Evolutionary conservation across 2,888 invertebrate species (phyloP), one percentile per base, ranked within the genome.

Genomic region (Oscheius sp.): DNA sequence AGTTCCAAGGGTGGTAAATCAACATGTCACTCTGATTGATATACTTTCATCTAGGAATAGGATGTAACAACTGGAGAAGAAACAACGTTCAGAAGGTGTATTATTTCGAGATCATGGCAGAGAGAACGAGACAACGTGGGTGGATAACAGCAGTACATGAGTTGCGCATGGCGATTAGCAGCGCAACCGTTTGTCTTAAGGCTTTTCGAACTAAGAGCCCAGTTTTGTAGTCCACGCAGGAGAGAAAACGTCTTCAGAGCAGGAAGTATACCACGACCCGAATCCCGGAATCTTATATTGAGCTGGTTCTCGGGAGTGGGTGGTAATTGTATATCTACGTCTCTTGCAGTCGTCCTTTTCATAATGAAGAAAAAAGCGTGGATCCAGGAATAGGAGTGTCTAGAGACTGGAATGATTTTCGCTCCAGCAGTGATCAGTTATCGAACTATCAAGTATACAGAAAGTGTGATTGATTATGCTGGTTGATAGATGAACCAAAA

Each of bases 141-240:
- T 55, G 68, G 68, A 68, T 68, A 55, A 68, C 53, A 68, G 51
- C 29, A 37, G 68, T 68, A 68, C 68, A 68, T 53, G 35, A 55
- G 68, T 68, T 68, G 68, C 55, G 68, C 68, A 32, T 55, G 35
- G 68, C 53, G 68, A 68, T 68, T 68, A 68, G 42, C 55, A 68
- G 68, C 68, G 55, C n/a, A 35, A 53, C 29, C 53, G 68, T 68
- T 68, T 68, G 68, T 68, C 21, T 53, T 53, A n/a, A 51, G 68
- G 68, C 53, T 68, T 68, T 53, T n/a, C 7, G 42, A 42, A 55
- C 68, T 68, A 68, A 68, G 68, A 68, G 68, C 68, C 33, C 29
- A 3, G 55, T 68, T 42, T 42, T 53, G 68, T 55, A 55, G 68
- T 68, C 68, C 11, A 55, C 68, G 53, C 68, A 68, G 68, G 42